Percentiles rank a stretch among this genome's conserved stretches.
Conservation (phyloP, 2,888 invertebrate genomes). For the Erebia ligea region DNA sequence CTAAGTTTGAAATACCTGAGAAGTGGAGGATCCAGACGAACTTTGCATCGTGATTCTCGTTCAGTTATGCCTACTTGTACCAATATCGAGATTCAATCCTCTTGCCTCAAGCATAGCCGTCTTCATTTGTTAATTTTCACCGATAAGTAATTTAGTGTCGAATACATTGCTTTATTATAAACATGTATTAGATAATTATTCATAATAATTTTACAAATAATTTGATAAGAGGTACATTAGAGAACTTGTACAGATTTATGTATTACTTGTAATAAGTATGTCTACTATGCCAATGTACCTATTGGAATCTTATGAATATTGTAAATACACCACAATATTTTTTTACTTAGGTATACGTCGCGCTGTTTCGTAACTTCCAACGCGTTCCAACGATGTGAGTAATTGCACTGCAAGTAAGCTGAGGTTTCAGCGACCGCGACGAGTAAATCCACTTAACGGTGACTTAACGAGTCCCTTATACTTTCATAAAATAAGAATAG, state of each 20-base stretch:
- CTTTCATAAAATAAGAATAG: conserved; percentile 15
- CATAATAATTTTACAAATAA: no score
- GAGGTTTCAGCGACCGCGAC: conserved; percentile 3
- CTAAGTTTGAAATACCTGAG: conserved; percentile 15
- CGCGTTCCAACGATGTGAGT: conserved; percentile 10
- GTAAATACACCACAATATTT: conserved; percentile 1
- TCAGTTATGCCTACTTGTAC: neutral
- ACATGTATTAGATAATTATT: no score
- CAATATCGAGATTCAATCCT: neutral
- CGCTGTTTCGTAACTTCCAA: neutral
- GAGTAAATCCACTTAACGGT: conserved; percentile 16
- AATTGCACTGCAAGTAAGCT: conserved; percentile 15
- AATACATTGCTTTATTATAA: no score
- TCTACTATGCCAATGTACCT: no score
- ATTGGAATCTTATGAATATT: no score
- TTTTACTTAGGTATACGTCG: neutral
- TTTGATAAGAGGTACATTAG: no score
- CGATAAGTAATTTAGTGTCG: no score
- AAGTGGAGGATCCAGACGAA: conserved; percentile 6
- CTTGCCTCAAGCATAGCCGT: no score
- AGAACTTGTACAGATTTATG: no score
- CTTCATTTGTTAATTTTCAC: neutral
- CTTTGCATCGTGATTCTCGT: conserved; percentile 3
- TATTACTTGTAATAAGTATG: no score
- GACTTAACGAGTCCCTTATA: conserved; percentile 3